A percentile compares a stretch with the other conserved stretches of the same genome.
Conservation (phyloP, 2,113 vertebrate species). For the Saguinus imperator region DNA sequence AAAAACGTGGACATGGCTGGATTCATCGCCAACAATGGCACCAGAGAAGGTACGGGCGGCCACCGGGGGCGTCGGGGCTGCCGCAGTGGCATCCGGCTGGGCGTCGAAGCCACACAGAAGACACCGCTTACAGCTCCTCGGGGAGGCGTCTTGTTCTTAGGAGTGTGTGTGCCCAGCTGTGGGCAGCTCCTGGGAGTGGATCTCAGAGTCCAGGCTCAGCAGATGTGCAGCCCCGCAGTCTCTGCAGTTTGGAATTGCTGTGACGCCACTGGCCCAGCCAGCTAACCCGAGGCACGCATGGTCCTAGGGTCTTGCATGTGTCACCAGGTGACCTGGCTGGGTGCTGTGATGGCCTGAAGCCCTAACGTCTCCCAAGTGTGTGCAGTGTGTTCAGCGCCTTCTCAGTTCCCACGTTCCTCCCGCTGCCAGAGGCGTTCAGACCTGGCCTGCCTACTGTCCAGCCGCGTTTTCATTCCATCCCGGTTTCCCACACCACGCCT, state of each 20-base stretch:
- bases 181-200: not conserved
- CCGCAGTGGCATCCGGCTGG: not conserved
- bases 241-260: rapidly evolving
- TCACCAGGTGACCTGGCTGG: rapidly evolving
- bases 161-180: rapidly evolving
- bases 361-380: rapidly evolving
- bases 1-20: conserved; percentile 93
- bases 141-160: rapidly evolving
- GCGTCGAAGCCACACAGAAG: rapidly evolving
- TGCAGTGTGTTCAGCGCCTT: rapidly evolving
- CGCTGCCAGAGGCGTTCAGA: rapidly evolving
- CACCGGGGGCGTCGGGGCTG: rapidly evolving
- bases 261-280: not conserved
- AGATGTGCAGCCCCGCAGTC: rapidly evolving
- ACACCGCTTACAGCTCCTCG: rapidly evolving
- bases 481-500: rapidly evolving
- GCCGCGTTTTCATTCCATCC: not conserved
- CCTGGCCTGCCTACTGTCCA: not conserved
- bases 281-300: rapidly evolving
- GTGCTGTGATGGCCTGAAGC: not conserved
- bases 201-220: rapidly evolving
- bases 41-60: conserved; percentile 86
- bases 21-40: conserved; percentile 97
- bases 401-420: rapidly evolving
- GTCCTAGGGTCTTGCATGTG: not conserved